Percentiles rank a stretch among this genome's conserved stretches.
Evolutionary conservation across 2,888 invertebrate genomes (phyloP).

Genomic region (Standfussiana lucernea): DNA sequence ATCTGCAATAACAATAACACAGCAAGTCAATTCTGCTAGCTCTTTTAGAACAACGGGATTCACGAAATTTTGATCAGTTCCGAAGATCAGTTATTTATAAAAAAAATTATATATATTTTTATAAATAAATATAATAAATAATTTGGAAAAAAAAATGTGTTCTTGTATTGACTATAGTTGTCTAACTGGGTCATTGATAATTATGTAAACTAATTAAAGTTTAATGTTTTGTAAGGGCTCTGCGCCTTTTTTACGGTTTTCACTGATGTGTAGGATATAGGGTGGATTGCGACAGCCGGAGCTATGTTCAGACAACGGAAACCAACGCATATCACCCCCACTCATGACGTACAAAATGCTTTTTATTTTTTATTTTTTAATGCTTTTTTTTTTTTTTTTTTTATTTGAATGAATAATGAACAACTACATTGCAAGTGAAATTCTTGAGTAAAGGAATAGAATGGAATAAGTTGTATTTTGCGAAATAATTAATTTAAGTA

Average conservation of each 20-base stretch:
- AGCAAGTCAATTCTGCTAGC: slow-evolving; percentile 72
- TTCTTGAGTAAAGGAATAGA: neutral
- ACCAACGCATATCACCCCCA: neutral
- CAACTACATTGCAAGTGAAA: neutral
- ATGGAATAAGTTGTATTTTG: neutral
- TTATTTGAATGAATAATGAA: neutral
- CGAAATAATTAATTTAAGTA: neutral
- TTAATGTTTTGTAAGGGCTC: neutral
- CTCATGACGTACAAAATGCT: neutral
- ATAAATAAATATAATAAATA: slow-evolving; percentile 7
- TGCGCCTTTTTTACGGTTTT: slow-evolving; percentile 41
- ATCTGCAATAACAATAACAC: slow-evolving; percentile 84
- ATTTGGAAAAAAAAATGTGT: slow-evolving; percentile 23
- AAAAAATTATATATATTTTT: too few species aligned
- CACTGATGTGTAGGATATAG: slow-evolving; percentile 55
- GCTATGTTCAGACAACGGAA: neutral
- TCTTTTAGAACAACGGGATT: slow-evolving; percentile 37
- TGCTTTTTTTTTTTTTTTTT: too few species aligned
- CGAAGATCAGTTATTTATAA: too few species aligned
- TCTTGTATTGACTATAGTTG: neutral
- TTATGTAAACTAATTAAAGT: neutral
- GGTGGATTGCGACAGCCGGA: neutral
- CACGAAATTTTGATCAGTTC: slow-evolving; percentile 13
- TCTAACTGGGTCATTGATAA: slow-evolving; percentile 17
- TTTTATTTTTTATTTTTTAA: too few species aligned